phyloP scores from a whole-genome alignment of 1,140 invertebrate species.

The Tachypleus tridentatus region DNA sequence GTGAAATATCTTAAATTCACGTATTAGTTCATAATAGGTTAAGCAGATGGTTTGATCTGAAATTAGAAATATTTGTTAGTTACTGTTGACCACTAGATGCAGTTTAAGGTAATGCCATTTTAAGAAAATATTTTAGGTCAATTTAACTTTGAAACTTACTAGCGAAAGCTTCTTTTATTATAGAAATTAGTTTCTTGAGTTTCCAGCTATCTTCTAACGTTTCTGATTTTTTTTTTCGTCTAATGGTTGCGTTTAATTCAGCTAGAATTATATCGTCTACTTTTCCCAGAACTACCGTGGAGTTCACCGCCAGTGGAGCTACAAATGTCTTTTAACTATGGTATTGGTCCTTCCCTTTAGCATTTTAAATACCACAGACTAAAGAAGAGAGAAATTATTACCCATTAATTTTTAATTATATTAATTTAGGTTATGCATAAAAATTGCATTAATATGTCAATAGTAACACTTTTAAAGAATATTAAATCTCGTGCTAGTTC shows the following conservation, averaged over 20 bases:
- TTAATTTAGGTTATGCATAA: too few species aligned
- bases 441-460: too few species aligned
- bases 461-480: too few species aligned
- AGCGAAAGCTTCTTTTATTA: conserved; percentile 6
- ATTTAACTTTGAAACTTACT: conserved; percentile 9
- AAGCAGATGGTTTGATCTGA: conserved; percentile 12
- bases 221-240: not conserved
- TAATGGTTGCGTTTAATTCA: conserved; percentile 5
- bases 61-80: not conserved
- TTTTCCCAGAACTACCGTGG: conserved; percentile 3
- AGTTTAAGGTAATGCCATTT: too few species aligned
- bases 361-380: too few species aligned
- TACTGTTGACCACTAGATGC: too few species aligned
- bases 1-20: conserved; percentile 6
- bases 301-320: conserved; percentile 2
- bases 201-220: not conserved
- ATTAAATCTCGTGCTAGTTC: too few species aligned
- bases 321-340: conserved; percentile 8
- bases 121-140: not conserved
- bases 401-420: too few species aligned
- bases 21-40: conserved; percentile 14
- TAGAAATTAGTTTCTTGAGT: conserved; percentile 2
- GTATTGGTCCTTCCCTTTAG: not conserved
- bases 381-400: too few species aligned
- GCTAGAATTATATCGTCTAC: conserved; percentile 7